Base-by-base conservation (phyloP, 2,888 invertebrate species). In the Parasteatoda lunata region DNA sequence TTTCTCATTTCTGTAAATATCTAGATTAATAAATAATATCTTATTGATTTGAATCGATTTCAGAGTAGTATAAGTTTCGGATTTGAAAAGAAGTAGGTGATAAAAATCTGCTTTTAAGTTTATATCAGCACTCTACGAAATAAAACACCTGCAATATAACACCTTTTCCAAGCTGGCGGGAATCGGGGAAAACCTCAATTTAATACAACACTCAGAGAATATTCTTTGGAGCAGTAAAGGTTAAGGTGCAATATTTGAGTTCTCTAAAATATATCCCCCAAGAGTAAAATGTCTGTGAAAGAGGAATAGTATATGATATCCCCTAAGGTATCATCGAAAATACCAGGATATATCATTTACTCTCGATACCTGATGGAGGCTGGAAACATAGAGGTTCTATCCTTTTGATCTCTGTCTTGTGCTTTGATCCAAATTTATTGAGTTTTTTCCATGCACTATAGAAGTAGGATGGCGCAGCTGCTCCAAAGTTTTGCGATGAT, bases 341-440 rank as follows among this genome's bases (percentile, higher is more conserved):
- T 69, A 73, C 76, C 76, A 47, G 83, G 77, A 84, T 84, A 64
- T 77, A 77, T 84, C 76, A 54, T 69, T n/a, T 13, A 54, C 71
- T 51, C 54, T 77, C 76, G 59, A 77, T 77, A 64, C 77, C 71
- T 72, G 15, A 47, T 59, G 72, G 70, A 75, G 48, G 65, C 49
- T 64, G 30, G 30, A 30, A 64, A 52, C 71, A 51, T 51, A 71
- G 51, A 71, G 83, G 75, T 48, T 64, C 79, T 68, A 77, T 86
- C 77, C 71, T 77, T 86, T 81, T 86, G 85, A 86, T 86, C 85
- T 80, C 47, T 30, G 52, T 77, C 76, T 15, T 48, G 71, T 64
- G 80, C 85, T 86, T 86, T 86, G 85, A 86, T 86, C 85, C 77
- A 70, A 71, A 66, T 66, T 86, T 80, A 86, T 86, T 72, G 85